A percentile compares a stretch with the other conserved stretches of the same genome.
Evolutionary conservation across 2,888 invertebrate species (phyloP).

Genomic region (Euplexia lucipara): DNA sequence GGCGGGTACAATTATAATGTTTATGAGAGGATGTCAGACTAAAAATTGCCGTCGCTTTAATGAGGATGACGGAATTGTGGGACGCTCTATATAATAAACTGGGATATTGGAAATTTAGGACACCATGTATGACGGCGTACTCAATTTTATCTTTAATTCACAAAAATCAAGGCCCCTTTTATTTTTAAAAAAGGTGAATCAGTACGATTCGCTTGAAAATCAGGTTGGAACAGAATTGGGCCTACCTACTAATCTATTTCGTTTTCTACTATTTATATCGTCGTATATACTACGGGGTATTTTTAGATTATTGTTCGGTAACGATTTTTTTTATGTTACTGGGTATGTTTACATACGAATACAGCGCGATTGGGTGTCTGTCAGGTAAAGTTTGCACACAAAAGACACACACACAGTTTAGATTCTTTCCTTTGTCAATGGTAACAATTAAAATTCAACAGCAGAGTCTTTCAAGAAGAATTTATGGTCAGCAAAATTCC

Average conservation of each 20-base stretch:
- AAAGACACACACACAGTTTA: conserved; percentile 35
- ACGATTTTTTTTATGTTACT: conserved; percentile 39
- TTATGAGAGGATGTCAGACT: conserved; percentile 84
- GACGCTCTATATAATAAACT: conserved; percentile 75
- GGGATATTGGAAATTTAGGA: conserved; percentile 72
- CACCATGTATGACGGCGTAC: conserved; percentile 57
- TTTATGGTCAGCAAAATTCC: conserved; percentile 4
- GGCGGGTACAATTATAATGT: conserved; percentile 77
- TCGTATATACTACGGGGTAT: conserved; percentile 30
- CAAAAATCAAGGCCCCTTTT: conserved; percentile 46
- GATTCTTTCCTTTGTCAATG: conserved; percentile 35
- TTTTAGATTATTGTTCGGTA: conserved; percentile 47
- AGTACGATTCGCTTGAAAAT: conserved; percentile 24
- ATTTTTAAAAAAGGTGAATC: conserved; percentile 52
- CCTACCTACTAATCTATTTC: conserved; percentile 54
- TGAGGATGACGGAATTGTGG: conserved; percentile 89
- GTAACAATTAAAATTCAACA: conserved; percentile 38
- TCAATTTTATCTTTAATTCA: conserved; percentile 51
- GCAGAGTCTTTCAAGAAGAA: not conserved
- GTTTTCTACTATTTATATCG: conserved; percentile 51
- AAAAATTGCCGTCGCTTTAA: conserved; percentile 84
- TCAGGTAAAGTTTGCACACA: conserved; percentile 53
- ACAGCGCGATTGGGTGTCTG: conserved; percentile 33
- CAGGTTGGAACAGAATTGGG: conserved; percentile 38
- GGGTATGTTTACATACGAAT: conserved; percentile 41